Base-by-base conservation (phyloP, 2,797 vertebrate genomes). In the Myotis daubentonii region DNA sequence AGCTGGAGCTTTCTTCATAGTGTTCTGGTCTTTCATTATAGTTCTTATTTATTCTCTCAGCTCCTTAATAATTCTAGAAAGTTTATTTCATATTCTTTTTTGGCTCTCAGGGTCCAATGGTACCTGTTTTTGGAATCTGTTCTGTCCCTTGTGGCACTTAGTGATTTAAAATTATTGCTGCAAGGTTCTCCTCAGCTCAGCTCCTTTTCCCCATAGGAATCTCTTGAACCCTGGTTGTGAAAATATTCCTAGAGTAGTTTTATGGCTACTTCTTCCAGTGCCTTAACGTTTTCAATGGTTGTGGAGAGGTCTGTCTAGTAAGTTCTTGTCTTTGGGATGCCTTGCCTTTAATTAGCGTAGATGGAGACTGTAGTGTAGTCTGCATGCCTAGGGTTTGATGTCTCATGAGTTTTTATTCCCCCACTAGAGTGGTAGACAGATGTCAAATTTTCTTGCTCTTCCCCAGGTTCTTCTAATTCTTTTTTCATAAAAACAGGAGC, bases 201-300 rank as follows among this genome's bases (percentile, higher is more conserved):
- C 41, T 71, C 19, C 28, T 68, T 76, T 89, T 15, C 4, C 33
- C 19, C 15, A 49, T 12, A 71, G 60, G 30, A 65, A 1, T 36
- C 30, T 3, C 10, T 76, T 33, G 10, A 53, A 57, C 19, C 10
- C 8, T 83, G 23, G 11, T 49, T 81, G 53, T 78, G n/a, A 76
- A 95, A 94, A 87, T 82, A 89, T 81, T 84, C 19, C 11, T 19
- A 22, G 13, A 82, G 11, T 17, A 70, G 8, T 75, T 95, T 87
- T 66, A 70, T 44, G 53, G 23, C 20, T 15, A 30, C 41, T 89
- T 86, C 75, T 47, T 15, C 3, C 16, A 76, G 80, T 94, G 23
- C 8, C 36, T 81, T 79, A 53, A 51, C 2, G 22, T 53, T 74
- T 86, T 70, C n/a, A 36, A 0, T 47, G 47, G 30, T 30, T 41